Evolutionary conservation across 2,888 invertebrate genomes (phyloP).

Genomic region (Apotomis turbidana): DNA sequence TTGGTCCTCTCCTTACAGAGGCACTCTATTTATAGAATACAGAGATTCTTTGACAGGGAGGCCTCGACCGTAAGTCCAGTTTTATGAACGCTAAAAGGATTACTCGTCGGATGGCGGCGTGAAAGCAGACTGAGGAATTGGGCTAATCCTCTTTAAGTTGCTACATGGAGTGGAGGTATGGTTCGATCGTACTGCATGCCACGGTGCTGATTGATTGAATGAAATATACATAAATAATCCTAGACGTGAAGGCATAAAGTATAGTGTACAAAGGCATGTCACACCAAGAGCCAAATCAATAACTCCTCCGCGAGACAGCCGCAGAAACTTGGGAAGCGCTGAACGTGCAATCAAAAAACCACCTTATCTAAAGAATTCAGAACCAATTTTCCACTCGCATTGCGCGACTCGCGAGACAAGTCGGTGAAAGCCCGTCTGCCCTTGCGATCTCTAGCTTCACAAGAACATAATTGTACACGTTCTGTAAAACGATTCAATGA

Average conservation of each 20-base stretch:
- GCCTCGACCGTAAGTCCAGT: conserved; percentile 57
- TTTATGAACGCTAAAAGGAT: conserved; percentile 60
- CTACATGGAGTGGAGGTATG: conserved; percentile 47
- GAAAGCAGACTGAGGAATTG: conserved; percentile 59
- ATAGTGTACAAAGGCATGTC: conserved; percentile 56
- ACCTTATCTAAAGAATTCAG: conserved; percentile 60
- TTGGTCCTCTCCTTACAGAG: conserved; percentile 55
- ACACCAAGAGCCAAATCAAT: conserved; percentile 66
- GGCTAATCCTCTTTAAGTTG: conserved; percentile 61
- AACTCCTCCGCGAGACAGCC: conserved; percentile 63
- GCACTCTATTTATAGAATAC: conserved; percentile 57
- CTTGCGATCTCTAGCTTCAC: conserved; percentile 75
- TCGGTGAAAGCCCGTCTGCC: conserved; percentile 79
- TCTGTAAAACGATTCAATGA: conserved; percentile 70
- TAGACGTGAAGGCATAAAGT: conserved; percentile 53
- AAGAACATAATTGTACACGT: conserved; percentile 73
- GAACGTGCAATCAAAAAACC: conserved; percentile 56
- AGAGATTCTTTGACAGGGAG: conserved; percentile 55
- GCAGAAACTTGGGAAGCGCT: conserved; percentile 66
- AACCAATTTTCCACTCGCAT: conserved; percentile 58
- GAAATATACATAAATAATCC: conserved; percentile 52
- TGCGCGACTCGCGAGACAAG: conserved; percentile 59
- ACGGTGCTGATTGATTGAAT: conserved; percentile 49
- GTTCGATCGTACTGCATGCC: conserved; percentile 45
- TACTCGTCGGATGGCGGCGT: conserved; percentile 54